Conservation (phyloP, 1,140 invertebrate species). For the Drusus annulatus region DNA sequence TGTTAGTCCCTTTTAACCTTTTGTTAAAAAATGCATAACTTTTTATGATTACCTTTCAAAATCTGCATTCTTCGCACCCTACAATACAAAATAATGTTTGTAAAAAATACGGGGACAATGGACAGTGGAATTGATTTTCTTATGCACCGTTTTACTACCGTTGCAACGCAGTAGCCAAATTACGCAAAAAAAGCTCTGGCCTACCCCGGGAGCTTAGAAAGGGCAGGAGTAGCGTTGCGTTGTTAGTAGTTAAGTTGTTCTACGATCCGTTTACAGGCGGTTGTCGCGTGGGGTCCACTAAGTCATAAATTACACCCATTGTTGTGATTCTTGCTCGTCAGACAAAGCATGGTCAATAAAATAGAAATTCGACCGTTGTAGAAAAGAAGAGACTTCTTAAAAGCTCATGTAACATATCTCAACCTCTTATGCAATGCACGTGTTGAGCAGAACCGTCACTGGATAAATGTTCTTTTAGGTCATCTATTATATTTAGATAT, state of each 20-base stretch:
- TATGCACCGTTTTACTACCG: constrained; percentile 33
- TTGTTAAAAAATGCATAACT: constrained; percentile 48
- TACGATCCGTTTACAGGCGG: constrained; percentile 30
- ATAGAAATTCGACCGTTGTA: constrained; percentile 33
- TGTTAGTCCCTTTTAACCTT: constrained; percentile 29
- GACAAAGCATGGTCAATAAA: constrained; percentile 45
- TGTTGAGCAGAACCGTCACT: too few relatives aligned
- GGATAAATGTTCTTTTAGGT: too few relatives aligned
- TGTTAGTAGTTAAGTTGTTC: not conserved
- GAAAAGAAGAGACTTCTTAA: too few relatives aligned
- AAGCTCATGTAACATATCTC: too few relatives aligned
- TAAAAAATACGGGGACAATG: constrained; percentile 40
- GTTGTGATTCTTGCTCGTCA: constrained; percentile 36
- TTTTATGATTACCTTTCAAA: constrained; percentile 49
- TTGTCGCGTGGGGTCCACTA: constrained; percentile 44
- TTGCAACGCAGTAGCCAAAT: constrained; percentile 44
- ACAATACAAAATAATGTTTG: constrained; percentile 39
- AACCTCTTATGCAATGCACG: too few relatives aligned
- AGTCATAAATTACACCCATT: constrained; percentile 42
- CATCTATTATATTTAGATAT: too few relatives aligned
- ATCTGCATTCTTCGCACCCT: constrained; percentile 47
- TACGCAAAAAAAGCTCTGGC: constrained; percentile 21
- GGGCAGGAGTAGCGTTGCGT: not conserved
- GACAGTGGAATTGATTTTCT: constrained; percentile 46
- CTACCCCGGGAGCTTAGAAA: not conserved